Evolutionary conservation across 2,797 vertebrate species (phyloP), one percentile per base, ranked within the genome.

Genomic region (Typhlichthys subterraneus): DNA sequence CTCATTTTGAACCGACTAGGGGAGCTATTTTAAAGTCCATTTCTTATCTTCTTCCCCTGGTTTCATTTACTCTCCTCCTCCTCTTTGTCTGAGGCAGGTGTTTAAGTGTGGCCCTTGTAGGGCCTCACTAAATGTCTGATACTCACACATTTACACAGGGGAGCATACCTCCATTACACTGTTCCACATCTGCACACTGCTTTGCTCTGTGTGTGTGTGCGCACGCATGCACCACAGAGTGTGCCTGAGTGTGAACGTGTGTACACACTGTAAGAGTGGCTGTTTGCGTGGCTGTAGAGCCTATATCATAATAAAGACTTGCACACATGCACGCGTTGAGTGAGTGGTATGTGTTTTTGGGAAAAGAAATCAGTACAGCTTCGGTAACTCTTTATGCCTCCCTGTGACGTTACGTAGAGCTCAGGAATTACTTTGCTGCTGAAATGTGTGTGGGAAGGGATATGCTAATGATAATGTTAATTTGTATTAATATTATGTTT

Each of bases 121-220:
- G 19, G 46, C 17, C 69, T 76, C 70, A 50, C 68, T 60, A 55
- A 61, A 71, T 75, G 74, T 75, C 49, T 70, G 65, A 74, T 70
- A 66, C 62, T 50, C 31, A 45, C 4, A 29, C 31, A 59, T 17
- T 65, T 50, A 47, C 65, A 59, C 59, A 5, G 12, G 67, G 45
- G 65, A 50, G 52, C 53, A 57, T 9, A 7, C 65, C 59, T 86
- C 65, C 70, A 57, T 79, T 62, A 67, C 33, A 38, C 33, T 38
- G 5, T 38, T 5, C 5, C 7, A 38, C 5, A 8, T 38, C 33
- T 38, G 33, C 7, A 38, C 33, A 38, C 33, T 8, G 73, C 62
- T 62, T 59, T 66, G n/a, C 49, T 75, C 65, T 71, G 60, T 58
- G 51, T 67, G 48, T 29, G 48, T 8, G 33, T 38, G 33, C 7